Base-by-base conservation (phyloP, 2,113 vertebrate genomes). In the Noturus placidus region DNA sequence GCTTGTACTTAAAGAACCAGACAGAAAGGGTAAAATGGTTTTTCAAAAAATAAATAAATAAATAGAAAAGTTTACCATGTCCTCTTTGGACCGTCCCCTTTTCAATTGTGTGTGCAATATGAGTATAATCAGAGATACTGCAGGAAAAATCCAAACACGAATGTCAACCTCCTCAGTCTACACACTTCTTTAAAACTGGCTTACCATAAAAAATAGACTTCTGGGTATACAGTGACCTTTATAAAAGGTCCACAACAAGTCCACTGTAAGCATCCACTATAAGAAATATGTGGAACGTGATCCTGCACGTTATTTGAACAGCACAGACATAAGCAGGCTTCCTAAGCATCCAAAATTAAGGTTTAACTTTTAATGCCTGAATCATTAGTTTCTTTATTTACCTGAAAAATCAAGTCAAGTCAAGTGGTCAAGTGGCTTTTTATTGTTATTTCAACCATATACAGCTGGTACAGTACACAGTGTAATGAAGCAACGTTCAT, bases 1-100 rank as follows among this genome's bases (percentile, higher is more conserved):
- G 33, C 69, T 88, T 78, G 42, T 35, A 63, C 46, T 25, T 56
- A 63, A 84, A 74, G 22, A 67, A n/a, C 20, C n/a, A 77, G 20
- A 84, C 30, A 54, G 57, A 83, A 83, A 76, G 67, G 86, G 38
- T 76, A 74, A 85, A 87, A 74, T 46, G 63, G 22, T 87, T n/a
- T n/a, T n/a, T n/a, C n/a, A 20, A 17, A 0, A 38, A 63, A 63
- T 9, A 61, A 61, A 50, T 50, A 63, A 67, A 30, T 46, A 67
- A 7, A 30, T 30, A 54, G 38, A 65, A 65, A 83, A 14, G 74
- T 77, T 70, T 42, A n/a, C 50, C 30, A 56, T 22, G 27, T 77
- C n/a, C 20, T 8, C 76, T 65, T 63, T 67, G 9, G 35, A 27
- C 25, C 6, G 10, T 42, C 38, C 35, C 35, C 67, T 81, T 87